Conservation (phyloP, 2,797 vertebrate genomes). For the Sandelia bainsii region DNA sequence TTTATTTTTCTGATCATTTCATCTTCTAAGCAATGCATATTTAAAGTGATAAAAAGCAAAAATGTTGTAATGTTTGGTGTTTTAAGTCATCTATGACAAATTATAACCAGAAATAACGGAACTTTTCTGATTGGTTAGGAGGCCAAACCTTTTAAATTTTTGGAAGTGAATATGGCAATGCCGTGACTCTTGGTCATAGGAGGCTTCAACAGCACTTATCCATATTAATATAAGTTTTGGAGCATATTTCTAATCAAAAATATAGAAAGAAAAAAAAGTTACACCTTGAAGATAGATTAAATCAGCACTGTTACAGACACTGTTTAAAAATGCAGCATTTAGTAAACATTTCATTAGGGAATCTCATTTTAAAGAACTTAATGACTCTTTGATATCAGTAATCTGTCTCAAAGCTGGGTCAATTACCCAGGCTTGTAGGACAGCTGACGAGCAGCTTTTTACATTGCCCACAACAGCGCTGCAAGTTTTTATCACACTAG, state of each 20-base stretch:
- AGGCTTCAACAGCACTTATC: no score
- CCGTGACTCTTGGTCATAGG: no score
- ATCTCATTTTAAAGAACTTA: slow-evolving; percentile 59
- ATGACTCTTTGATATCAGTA: slow-evolving; percentile 71
- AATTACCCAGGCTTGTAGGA: slow-evolving; percentile 79
- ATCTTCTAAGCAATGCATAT: slow-evolving; percentile 34
- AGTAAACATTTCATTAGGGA: slow-evolving; percentile 39
- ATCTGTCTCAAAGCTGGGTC: slow-evolving; percentile 71
- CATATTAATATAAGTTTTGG: no score
- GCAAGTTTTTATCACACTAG: slow-evolving; percentile 55
- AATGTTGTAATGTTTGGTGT: neutral
- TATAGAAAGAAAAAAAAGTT: neutral
- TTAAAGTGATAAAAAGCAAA: slow-evolving; percentile 36
- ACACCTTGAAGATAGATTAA: slow-evolving; percentile 9
- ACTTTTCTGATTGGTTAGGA: no score
- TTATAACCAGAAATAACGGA: neutral
- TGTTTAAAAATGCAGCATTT: slow-evolving; percentile 38
- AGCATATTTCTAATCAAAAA: no score
- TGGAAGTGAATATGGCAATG: no score
- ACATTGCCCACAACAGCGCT: slow-evolving; percentile 65
- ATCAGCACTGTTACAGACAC: neutral
- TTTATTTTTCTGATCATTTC: slow-evolving; percentile 29
- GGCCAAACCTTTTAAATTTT: no score
- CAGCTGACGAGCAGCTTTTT: slow-evolving; percentile 76
- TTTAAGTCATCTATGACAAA: slow-evolving; percentile 24